Percentiles rank a stretch among this genome's conserved stretches.
phyloP scores from a whole-genome alignment of 2,797 vertebrate species.

The Microctenopoma stevenorrisi region DNA sequence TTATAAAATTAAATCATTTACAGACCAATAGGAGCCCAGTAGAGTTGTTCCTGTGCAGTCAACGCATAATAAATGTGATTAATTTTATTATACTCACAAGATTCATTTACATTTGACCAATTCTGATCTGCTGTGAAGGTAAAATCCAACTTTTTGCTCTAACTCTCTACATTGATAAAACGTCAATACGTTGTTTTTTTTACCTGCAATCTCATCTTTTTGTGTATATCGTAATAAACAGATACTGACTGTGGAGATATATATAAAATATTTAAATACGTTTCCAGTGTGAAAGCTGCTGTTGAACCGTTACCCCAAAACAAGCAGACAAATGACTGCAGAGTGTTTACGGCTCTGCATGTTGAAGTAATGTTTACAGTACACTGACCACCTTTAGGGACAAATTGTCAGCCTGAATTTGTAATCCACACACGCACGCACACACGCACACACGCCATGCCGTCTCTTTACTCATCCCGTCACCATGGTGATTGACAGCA shows the following conservation, averaged over 20 bases:
- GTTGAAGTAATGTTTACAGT: slow-evolving; percentile 51
- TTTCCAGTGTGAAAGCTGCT: slow-evolving; percentile 40
- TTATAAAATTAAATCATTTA: background rate
- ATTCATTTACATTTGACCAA: background rate
- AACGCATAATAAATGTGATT: too few relatives aligned
- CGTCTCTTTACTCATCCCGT: slow-evolving; percentile 39
- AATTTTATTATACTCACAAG: background rate
- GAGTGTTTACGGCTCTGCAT: slow-evolving; percentile 14
- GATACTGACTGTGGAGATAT: background rate
- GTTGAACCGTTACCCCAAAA: slow-evolving; percentile 1
- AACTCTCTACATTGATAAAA: too few relatives aligned
- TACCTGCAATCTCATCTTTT: too few relatives aligned
- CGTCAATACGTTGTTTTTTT: too few relatives aligned
- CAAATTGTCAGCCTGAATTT: slow-evolving; percentile 54
- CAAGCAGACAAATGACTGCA: background rate
- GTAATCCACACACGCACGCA: background rate
- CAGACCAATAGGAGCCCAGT: background rate
- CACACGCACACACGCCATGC: too few relatives aligned
- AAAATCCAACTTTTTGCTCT: too few relatives aligned
- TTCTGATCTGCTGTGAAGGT: background rate
- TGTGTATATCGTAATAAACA: too few relatives aligned
- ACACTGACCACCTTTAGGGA: slow-evolving; percentile 52
- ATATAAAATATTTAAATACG: slow-evolving; percentile 51
- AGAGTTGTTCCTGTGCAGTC: background rate
- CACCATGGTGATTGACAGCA: slow-evolving; percentile 69